Conservation (phyloP, 2,888 invertebrate genomes). For the Conops quadrifasciatus region DNA sequence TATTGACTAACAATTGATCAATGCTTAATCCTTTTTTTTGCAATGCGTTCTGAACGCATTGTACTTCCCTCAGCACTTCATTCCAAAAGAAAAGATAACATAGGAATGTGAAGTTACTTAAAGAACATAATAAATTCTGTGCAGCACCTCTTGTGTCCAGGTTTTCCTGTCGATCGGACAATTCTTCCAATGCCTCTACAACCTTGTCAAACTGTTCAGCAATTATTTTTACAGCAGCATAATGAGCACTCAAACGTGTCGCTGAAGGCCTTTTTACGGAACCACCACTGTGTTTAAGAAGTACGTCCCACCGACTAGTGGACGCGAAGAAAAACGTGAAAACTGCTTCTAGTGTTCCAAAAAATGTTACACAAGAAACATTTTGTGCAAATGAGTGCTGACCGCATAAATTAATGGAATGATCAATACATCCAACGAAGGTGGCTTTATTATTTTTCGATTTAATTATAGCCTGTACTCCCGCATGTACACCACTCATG, state of each 20-base stretch:
- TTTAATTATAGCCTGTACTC: too few relatives aligned
- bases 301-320: background rate
- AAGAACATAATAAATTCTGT: too few relatives aligned
- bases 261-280: background rate
- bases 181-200: background rate
- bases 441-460: too few relatives aligned
- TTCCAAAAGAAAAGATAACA: slow-evolving; percentile 12
- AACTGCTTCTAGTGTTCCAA: background rate
- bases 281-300: background rate
- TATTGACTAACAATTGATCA: too few relatives aligned
- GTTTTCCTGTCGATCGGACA: too few relatives aligned
- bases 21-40: too few relatives aligned
- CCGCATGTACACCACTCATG: too few relatives aligned
- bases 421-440: too few relatives aligned
- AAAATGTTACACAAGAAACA: background rate
- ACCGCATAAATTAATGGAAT: background rate
- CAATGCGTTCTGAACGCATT: too few relatives aligned
- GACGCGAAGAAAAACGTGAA: background rate
- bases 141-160: too few relatives aligned
- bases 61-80: background rate
- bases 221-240: background rate
- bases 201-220: background rate
- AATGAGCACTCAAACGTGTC: background rate
- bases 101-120: slow-evolving; percentile 10
- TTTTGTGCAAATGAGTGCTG: background rate